Evolutionary conservation across 2,888 invertebrate species (phyloP), one percentile per base, ranked within the genome.

Genomic region (Cantharis rustica): DNA sequence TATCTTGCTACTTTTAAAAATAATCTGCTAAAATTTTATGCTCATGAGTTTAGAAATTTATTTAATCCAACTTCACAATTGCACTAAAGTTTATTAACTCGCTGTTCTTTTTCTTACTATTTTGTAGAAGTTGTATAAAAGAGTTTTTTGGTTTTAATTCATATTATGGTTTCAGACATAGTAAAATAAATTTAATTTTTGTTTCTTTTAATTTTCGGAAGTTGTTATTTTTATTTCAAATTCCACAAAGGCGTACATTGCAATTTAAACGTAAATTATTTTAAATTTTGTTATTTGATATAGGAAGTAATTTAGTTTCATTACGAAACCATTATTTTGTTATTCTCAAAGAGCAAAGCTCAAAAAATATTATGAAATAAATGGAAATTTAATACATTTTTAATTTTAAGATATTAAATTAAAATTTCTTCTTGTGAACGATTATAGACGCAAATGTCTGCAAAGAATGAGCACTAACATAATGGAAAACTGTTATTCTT

Each of bases 401-500:
- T 20, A 66, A 66, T 66, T 66, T 66, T n/a, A n/a, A 15, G 23
- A 66, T 66, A 69, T 69, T 69, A 69, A 27, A 26, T 27, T 69
- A 69, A 69, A 20, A 31, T 16, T 69, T 31, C 69, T 26, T 69
- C 15, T 27, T 31, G 13, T 23, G 26, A 31, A 27, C 26, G 20
- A 69, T 31, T 26, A 26, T 27, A 26, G 31, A 23, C 16, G 69
- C 69, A 31, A 69, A 69, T 16, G 69, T 15, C 20, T 66, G 64
- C 17, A 66, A 66, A 69, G 69, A 69, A 69, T 26, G 31, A 69
- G 15, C 16, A 26, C 26, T 64, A 72, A 61, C 68, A 73, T 61
- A 74, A 71, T 75, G 74, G 71, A 76, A 75, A 75, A 75, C 75
- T 75, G 75, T 71, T 75, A 76, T 76, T 79, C 79, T 80, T 79